phyloP scores from a whole-genome alignment of 2,113 vertebrate genomes.

The Diadophis punctatus region DNA sequence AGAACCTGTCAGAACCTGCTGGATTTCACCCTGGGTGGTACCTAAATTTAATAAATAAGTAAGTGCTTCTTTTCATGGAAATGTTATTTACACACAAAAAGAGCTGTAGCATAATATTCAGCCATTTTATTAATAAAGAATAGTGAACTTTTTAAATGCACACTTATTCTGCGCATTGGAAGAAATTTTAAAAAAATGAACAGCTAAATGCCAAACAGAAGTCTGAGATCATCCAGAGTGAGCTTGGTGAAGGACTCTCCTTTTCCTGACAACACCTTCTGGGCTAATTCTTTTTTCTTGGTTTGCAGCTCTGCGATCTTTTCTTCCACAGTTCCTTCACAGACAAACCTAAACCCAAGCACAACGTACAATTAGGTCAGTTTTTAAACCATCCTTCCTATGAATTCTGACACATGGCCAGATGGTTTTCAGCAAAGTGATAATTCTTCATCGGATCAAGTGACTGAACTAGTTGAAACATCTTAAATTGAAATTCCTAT shows the following conservation, averaged over 20 bases:
- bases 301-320: slow-evolving; percentile 87
- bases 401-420: background rate
- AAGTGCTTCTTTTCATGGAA: background rate
- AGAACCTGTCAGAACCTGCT: no score
- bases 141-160: background rate
- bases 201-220: slow-evolving; percentile 81
- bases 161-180: background rate
- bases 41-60: background rate
- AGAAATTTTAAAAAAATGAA: background rate
- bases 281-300: slow-evolving; percentile 89
- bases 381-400: background rate
- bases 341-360: slow-evolving; percentile 80
- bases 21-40: no score
- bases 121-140: slow-evolving; percentile 1
- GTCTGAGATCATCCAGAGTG: slow-evolving; percentile 85
- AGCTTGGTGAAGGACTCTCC: slow-evolving; percentile 80
- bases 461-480: background rate
- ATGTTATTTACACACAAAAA: background rate
- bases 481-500: background rate
- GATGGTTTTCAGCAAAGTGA: background rate
- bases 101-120: background rate
- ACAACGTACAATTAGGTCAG: background rate
- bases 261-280: slow-evolving; percentile 86
- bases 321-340: slow-evolving; percentile 90
- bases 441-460: fast-evolving